These are phyloP conservation scores for Myotis myotis DNA, from an alignment of 2,797 vertebrate genomes.

Conservation along the genomic window DNA sequence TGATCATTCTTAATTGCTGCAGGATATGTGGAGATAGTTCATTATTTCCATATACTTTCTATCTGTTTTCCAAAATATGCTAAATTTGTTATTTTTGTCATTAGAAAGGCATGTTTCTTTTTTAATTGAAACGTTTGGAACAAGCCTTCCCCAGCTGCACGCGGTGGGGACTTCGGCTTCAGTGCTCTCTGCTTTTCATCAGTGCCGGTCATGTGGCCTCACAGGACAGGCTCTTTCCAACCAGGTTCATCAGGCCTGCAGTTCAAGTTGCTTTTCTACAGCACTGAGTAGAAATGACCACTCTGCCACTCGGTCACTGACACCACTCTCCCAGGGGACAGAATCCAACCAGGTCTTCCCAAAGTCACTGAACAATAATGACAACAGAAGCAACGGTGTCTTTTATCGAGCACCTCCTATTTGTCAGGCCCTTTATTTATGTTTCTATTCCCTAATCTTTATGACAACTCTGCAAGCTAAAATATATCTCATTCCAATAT, in stretches of 20 bases:
- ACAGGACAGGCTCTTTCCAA: neutral
- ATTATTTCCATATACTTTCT: neutral
- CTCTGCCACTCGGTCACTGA: neutral
- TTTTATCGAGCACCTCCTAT: neutral
- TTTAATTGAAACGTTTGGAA: neutral
- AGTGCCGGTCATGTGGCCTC: neutral
- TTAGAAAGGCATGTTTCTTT: neutral
- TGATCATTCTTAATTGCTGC: neutral
- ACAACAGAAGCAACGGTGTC: neutral
- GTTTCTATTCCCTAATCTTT: neutral
- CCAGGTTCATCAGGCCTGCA: neutral
- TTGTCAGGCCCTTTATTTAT: neutral
- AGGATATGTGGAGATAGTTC: neutral
- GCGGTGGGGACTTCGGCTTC: rapidly evolving
- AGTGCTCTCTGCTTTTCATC: neutral
- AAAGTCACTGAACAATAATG: neutral
- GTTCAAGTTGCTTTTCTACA: neutral
- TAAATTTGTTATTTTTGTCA: neutral
- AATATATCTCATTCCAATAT: neutral
- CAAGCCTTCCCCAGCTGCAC: neutral
- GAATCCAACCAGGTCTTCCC: neutral
- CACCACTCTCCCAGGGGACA: neutral
- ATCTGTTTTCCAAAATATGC: neutral
- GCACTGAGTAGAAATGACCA: neutral
- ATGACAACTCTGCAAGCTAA: neutral